A percentile compares a stretch with the other conserved stretches of the same genome.
Conservation (phyloP, 1,140 invertebrate genomes). For the Diorhabda sublineata region DNA sequence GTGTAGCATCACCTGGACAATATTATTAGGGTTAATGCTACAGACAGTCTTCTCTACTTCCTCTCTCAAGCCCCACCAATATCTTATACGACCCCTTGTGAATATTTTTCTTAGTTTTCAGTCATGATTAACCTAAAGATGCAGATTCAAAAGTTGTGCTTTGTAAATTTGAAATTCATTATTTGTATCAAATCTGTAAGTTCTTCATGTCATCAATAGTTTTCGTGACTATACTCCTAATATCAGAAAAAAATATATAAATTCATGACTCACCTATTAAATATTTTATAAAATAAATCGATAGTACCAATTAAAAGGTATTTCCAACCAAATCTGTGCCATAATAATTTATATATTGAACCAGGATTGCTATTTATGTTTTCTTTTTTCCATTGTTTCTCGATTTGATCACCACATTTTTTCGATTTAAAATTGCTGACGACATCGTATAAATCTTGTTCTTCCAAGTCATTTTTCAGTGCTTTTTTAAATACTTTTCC, state of each 20-base stretch:
- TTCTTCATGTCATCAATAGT: too few relatives aligned
- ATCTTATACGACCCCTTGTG: too few relatives aligned
- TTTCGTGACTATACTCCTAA: neutral
- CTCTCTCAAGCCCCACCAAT: too few relatives aligned
- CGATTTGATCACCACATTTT: conserved; percentile 31
- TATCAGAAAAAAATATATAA: neutral
- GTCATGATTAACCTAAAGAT: neutral
- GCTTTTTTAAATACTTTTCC: conserved; percentile 26
- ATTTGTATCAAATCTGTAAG: too few relatives aligned
- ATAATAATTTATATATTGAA: conserved; percentile 24
- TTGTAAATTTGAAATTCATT: too few relatives aligned
- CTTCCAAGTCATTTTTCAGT: conserved; percentile 26
- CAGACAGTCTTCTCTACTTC: too few relatives aligned
- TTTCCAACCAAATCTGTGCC: conserved; percentile 26
- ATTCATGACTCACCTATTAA: conserved; percentile 13
- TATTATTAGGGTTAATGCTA: too few relatives aligned
- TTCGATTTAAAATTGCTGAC: conserved; percentile 27
- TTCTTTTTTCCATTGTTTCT: conserved; percentile 31
- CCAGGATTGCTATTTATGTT: conserved; percentile 20
- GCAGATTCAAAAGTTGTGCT: neutral
- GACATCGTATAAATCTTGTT: conserved; percentile 36
- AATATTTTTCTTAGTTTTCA: neutral
- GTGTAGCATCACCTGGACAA: too few relatives aligned
- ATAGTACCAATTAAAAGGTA: conserved; percentile 26
- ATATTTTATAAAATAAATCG: conserved; percentile 13